Percentiles rank a stretch among this genome's conserved stretches.
These are phyloP conservation scores for Sthenelais limicola DNA, from an alignment of 2,888 invertebrate genomes.

Conservation along the genomic window DNA sequence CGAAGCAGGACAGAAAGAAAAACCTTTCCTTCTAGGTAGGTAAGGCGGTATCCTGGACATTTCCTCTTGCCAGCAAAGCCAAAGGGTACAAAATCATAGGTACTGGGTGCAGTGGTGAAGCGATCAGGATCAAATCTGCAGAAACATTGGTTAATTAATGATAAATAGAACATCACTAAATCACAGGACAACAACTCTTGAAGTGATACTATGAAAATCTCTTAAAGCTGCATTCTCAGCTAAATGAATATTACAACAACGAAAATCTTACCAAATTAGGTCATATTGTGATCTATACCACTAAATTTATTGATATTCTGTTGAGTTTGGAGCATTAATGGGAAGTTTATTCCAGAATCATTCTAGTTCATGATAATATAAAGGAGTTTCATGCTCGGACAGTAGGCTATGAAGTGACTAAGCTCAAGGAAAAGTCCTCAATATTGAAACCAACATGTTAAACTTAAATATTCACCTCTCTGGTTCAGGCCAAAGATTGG, in stretches of 20 bases:
- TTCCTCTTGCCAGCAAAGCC: conserved; percentile 70
- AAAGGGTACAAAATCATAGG: conserved; percentile 66
- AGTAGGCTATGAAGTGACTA: too few species aligned
- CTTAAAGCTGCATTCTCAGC: too few species aligned
- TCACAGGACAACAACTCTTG: neutral
- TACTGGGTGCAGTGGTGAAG: conserved; percentile 58
- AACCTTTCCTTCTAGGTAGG: conserved; percentile 60
- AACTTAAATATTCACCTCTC: neutral
- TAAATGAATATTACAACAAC: too few species aligned
- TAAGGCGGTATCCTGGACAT: conserved; percentile 63
- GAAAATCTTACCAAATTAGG: too few species aligned
- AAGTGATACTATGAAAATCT: too few species aligned
- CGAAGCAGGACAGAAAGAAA: conserved; percentile 60
- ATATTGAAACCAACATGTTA: neutral
- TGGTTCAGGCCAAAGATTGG: conserved; percentile 6
- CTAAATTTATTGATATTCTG: neutral
- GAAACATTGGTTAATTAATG: conserved; percentile 17
- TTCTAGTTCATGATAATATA: too few species aligned
- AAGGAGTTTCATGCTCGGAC: too few species aligned
- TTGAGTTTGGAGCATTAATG: too few species aligned
- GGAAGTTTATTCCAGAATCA: too few species aligned
- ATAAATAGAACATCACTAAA: neutral
- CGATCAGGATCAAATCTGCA: conserved; percentile 68
- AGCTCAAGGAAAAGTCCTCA: too few species aligned
- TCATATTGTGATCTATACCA: conserved; percentile 4